These are phyloP conservation scores for Ginglymostoma cirratum DNA, from an alignment of 2,113 vertebrate genomes.

Conservation along the genomic window DNA sequence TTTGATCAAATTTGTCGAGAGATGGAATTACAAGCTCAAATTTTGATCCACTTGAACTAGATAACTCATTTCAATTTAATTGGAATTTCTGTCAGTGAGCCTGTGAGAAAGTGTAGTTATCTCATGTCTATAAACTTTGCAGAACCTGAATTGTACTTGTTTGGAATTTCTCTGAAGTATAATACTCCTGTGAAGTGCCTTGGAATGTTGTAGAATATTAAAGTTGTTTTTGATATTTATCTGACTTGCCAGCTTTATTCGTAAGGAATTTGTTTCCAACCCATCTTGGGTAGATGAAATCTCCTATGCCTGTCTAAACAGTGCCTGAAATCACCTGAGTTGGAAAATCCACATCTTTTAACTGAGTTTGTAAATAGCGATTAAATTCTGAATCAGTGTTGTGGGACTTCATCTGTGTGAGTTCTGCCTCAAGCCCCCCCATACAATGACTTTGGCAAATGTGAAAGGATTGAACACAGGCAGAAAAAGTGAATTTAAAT, in stretches of 20 bases:
- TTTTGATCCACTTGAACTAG: background rate
- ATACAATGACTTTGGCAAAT: background rate
- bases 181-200: background rate
- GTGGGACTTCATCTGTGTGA: background rate
- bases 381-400: background rate
- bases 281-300: background rate
- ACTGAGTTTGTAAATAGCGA: background rate
- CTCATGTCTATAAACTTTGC: background rate
- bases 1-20: background rate
- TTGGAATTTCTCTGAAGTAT: background rate
- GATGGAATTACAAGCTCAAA: background rate
- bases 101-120: background rate
- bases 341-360: background rate
- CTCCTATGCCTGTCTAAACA: background rate
- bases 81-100: background rate
- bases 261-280: background rate
- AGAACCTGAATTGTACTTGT: background rate
- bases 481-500: background rate
- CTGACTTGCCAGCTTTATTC: background rate
- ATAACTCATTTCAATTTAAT: background rate
- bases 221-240: background rate
- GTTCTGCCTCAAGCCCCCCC: background rate
- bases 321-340: background rate
- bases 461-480: background rate
- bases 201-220: background rate